Evolutionary conservation across 2,797 vertebrate genomes (phyloP).

Genomic region (Rhinatrema bivittatum): DNA sequence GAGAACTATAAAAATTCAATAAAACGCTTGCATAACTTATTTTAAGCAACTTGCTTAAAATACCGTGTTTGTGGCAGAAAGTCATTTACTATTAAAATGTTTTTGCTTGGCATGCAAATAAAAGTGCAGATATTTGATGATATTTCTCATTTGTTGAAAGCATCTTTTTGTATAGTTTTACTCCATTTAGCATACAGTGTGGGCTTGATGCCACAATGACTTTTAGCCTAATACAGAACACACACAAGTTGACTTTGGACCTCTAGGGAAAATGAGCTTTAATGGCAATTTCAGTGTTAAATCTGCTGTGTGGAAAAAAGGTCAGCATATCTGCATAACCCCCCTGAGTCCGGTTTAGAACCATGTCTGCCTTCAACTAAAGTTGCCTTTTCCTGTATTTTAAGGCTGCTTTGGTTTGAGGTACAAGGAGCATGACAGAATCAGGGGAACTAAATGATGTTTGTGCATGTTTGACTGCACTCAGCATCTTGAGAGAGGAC

Average conservation of each 20-base stretch:
- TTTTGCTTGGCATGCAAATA: no score
- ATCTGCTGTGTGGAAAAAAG: conserved; percentile 89
- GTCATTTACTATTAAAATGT: no score
- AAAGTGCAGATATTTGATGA: no score
- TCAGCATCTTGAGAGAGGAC: conserved; percentile 76
- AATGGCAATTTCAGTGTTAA: conserved; percentile 96
- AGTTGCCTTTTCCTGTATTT: conserved; percentile 50
- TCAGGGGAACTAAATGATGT: conserved; percentile 49
- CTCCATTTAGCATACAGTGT: conserved; percentile 66
- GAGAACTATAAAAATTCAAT: no score
- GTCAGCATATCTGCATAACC: conserved; percentile 90
- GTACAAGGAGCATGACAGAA: conserved; percentile 56
- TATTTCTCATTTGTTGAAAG: no score
- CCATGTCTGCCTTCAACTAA: conserved; percentile 66
- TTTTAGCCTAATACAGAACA: conserved; percentile 71
- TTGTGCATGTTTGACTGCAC: conserved; percentile 60
- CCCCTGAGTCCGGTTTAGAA: conserved; percentile 83
- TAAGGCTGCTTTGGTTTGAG: conserved; percentile 64
- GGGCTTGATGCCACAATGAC: conserved; percentile 68
- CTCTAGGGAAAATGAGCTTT: conserved; percentile 70
- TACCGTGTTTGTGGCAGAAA: no score
- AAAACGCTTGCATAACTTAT: no score
- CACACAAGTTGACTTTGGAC: conserved; percentile 53
- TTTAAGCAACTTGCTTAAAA: no score
- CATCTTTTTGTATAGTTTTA: conserved; percentile 48